Evolutionary conservation across 1,140 invertebrate species (phyloP), one percentile per base, ranked within the genome.

Genomic region (Hesperophylax magnus): DNA sequence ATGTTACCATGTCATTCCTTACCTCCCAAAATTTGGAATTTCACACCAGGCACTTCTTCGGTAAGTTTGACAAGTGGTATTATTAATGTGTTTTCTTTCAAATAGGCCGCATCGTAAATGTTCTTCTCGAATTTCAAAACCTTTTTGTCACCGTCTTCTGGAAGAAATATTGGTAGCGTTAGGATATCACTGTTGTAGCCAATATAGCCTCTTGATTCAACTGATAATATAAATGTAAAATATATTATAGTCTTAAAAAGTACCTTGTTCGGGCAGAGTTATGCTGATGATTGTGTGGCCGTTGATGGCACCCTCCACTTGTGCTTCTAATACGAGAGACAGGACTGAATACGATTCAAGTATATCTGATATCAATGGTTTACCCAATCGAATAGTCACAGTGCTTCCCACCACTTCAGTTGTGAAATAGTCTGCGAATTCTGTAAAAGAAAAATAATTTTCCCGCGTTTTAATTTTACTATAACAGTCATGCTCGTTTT

Each of bases 71-170:
- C 56, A 7, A n/a, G 14, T 17, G 67, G 34, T 11, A 75, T 17
- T 11, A 9, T 58, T 17, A 75, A 31, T 24, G 22, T 58, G 52
- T 56, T 54, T 15, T 75, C 53, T 27, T 56, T 53, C 52, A 24
- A n/a, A 24, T 75, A 75, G 14, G 24, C 24, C 6, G 15, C 71
- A 31, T 75, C 22, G 52, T 75, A 75, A 24, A 18, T 2, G 2
- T 11, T 1, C 22, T 75, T 54, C 53, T 75, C 71, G 31, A 75
- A 75, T 56, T 54, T 58, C 27, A 75, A 39, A 15, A 27, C 24
- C 7, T 15, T 58, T 58, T 54, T 53, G 56, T 58, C 54, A 14
- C 9, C 39, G 39, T 14, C 11, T 47, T 14, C 39, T 47, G 39
- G 9, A 47, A 47, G 1, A 14, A 14, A 47, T 14, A 47, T 47